These are phyloP conservation scores for Ormyrus thymus DNA, from an alignment of 2,888 invertebrate species.

Conservation along the genomic window DNA sequence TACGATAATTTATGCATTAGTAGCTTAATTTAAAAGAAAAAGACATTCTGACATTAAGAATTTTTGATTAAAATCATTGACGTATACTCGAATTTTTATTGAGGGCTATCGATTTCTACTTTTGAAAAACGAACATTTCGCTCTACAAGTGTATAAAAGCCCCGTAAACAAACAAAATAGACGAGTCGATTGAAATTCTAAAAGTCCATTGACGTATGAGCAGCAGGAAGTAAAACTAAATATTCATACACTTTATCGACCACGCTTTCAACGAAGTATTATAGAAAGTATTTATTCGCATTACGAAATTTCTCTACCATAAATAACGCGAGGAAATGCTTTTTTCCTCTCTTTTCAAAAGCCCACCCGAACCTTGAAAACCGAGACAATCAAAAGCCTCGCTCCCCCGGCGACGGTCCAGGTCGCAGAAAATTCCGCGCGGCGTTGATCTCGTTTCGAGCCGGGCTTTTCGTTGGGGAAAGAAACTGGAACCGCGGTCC, in stretches of 20 bases:
- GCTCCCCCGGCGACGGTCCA: neutral
- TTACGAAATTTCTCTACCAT: conserved; percentile 47
- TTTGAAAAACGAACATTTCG: no score
- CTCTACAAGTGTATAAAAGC: no score
- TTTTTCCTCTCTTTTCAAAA: no score
- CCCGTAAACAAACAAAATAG: no score
- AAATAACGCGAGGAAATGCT: conserved; percentile 41
- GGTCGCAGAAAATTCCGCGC: neutral
- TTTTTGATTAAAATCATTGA: no score
- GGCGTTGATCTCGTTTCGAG: conserved; percentile 27
- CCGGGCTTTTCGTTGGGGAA: neutral
- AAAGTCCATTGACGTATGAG: conserved; percentile 17
- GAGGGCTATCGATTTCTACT: no score
- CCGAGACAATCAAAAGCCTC: no score
- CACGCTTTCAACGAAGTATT: conserved; percentile 46
- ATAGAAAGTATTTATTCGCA: conserved; percentile 53
- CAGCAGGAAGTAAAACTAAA: conserved; percentile 46
- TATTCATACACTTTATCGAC: conserved; percentile 43
- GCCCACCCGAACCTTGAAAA: no score
- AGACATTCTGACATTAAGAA: no score
- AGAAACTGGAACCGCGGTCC: neutral
- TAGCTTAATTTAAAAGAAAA: no score
- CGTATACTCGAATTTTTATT: no score
- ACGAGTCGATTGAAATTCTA: conserved; percentile 6
- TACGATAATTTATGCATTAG: no score